Evolutionary conservation across 1,140 invertebrate species (phyloP).

Genomic region (Apis florea): DNA sequence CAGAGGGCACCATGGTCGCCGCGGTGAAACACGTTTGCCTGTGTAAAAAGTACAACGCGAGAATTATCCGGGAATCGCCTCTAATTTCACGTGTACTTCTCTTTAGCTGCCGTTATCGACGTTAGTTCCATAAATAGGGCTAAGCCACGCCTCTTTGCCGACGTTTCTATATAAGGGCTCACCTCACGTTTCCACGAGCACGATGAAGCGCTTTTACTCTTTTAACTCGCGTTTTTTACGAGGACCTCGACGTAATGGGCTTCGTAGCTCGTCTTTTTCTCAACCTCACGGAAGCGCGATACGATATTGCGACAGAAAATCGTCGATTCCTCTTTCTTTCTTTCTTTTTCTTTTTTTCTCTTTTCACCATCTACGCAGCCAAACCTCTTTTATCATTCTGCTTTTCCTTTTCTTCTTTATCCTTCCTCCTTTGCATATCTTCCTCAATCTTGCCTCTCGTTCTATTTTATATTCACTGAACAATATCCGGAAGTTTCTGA

Average conservation of each 20-base stretch:
- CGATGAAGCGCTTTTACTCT: slow-evolving; percentile 24
- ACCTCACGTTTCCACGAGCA: slow-evolving; percentile 18
- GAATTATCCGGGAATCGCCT: slow-evolving; percentile 32
- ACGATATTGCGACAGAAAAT: slow-evolving; percentile 32
- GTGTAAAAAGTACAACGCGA: slow-evolving; percentile 20
- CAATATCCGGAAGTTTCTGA: neutral
- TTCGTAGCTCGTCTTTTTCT: slow-evolving; percentile 26
- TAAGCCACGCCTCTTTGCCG: slow-evolving; percentile 12
- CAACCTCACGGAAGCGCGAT: slow-evolving; percentile 13
- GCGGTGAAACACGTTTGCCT: too few relatives aligned
- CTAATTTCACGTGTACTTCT: slow-evolving; percentile 29
- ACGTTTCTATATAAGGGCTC: slow-evolving; percentile 22
- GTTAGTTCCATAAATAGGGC: slow-evolving; percentile 36
- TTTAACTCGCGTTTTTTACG: slow-evolving; percentile 45
- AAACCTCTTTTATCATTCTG: neutral
- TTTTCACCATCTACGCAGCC: neutral
- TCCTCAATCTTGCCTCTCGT: neutral
- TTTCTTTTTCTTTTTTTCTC: neutral
- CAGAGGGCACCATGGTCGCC: neutral
- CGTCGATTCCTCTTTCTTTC: slow-evolving; percentile 3
- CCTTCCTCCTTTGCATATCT: neutral
- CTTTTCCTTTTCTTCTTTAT: neutral
- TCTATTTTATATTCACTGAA: neutral
- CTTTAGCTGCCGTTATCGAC: slow-evolving; percentile 15
- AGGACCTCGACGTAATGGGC: slow-evolving; percentile 29